Base-by-base conservation (phyloP, 2,888 invertebrate genomes). In the Melinaea marsaeus region DNA sequence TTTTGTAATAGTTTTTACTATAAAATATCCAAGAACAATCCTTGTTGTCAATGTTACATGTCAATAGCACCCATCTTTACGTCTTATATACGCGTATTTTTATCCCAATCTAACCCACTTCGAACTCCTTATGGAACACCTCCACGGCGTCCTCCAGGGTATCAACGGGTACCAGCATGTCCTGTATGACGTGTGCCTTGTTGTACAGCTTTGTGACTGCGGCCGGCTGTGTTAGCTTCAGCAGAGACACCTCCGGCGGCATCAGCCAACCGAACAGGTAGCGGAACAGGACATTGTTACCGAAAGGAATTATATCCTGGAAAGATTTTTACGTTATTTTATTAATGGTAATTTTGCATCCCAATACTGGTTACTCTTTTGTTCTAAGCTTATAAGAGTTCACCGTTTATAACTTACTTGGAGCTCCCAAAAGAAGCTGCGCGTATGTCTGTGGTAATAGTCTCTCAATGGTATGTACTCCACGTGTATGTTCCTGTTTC, bases 391-490 rank as follows among this genome's bases (percentile, higher is more conserved):
- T 42, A 9, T 9, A 9, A 42, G 11, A 37, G 7, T 6, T 0
- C 13, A 48, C 22, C n/a, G 13, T 22, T 6, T 6, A 22, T 48
- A 22, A n/a, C 51, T 9, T 77, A 94, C 95, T 92, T 94, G 93
- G 37, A 96, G 80, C 83, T 96, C 96, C 96, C 96, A 97, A 85
- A 97, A 97, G 65, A 96, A 90, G 68, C 95, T 94, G 69, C 93
- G 91, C 0, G 95, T 94, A 75, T 97, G 96, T 58, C 97, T 89
- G 79, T 96, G 96, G 77, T 95, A 96, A 85, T 96, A 97, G 79
- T 96, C 94, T 59, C 95, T 82, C 2, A 96, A 83, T 0, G 96
- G 96, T 60, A 97, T 94, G 81, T 94, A 96, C 75, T 96, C 95
- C 2, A 86, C 80, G 0, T 75, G 77, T 0, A 79, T 79, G 4